phyloP scores from a whole-genome alignment of 2,888 invertebrate genomes.

The Pristionchus exspectatus region DNA sequence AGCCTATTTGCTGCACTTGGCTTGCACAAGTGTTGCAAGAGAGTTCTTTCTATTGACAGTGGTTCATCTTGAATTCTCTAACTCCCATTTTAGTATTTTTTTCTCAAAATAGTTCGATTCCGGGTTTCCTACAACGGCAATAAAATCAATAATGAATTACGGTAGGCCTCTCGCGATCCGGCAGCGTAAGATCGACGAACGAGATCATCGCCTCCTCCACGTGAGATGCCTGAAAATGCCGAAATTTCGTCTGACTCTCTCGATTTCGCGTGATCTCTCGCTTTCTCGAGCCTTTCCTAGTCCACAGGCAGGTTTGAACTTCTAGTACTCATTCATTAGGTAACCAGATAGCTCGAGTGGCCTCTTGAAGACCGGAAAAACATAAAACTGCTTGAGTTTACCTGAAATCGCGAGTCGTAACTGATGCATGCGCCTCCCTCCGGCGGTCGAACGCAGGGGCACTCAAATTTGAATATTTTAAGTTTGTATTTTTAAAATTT shows the following conservation, averaged over 20 bases:
- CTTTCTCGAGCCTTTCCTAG: not conserved
- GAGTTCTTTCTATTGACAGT: not conserved
- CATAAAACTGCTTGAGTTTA: not conserved
- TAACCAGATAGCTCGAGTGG: not conserved
- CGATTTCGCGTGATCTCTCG: not conserved
- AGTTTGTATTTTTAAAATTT: not conserved
- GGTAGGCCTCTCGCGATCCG: constrained; percentile 36
- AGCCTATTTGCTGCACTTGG: not conserved
- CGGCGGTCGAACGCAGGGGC: constrained; percentile 75
- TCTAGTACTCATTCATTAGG: not conserved
- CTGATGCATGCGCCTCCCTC: constrained; percentile 72
- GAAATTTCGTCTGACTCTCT: not conserved
- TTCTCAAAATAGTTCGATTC: not conserved
- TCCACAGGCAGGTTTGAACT: not conserved
- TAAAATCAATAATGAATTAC: constrained; percentile 27
- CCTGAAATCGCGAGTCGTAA: constrained; percentile 73
- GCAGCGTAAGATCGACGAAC: constrained; percentile 70
- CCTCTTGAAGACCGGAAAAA: not conserved
- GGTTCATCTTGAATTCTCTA: too few species aligned
- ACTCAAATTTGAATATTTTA: constrained; percentile 62
- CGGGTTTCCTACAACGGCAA: not conserved
- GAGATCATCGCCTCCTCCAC: constrained; percentile 76
- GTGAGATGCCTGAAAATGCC: constrained; percentile 29
- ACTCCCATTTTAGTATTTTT: not conserved
- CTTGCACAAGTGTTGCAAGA: not conserved